Evolutionary conservation across 2,113 vertebrate genomes (phyloP).

Genomic region (Urocitellus parryii): DNA sequence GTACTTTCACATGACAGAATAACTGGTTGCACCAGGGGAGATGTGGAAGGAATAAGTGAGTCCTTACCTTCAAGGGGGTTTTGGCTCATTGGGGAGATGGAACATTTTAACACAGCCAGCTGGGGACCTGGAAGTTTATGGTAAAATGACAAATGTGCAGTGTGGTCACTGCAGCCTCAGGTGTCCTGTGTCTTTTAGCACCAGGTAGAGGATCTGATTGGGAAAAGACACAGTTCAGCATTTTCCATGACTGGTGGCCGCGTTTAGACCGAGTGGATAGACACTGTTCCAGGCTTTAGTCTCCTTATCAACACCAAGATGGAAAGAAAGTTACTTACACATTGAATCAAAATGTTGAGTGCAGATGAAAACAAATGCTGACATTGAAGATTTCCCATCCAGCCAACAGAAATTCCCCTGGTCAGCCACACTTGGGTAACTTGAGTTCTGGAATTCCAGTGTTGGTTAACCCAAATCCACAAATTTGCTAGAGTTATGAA

Average conservation of each 20-base stretch:
- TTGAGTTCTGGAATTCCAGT: slow-evolving; percentile 73
- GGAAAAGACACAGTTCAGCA: not conserved
- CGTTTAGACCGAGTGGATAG: not conserved
- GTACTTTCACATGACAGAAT: not conserved
- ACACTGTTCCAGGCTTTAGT: not conserved
- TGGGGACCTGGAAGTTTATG: not conserved
- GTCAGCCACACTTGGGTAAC: slow-evolving; percentile 40
- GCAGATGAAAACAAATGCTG: slow-evolving; percentile 54
- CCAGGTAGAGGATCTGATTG: not conserved
- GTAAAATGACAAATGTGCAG: not conserved
- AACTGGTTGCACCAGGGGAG: rapidly evolving
- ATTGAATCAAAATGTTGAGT: not conserved
- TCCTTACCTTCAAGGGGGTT: not conserved
- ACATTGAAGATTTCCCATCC: slow-evolving; percentile 65
- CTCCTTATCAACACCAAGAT: not conserved
- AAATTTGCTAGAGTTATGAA: slow-evolving; percentile 32
- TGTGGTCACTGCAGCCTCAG: not conserved
- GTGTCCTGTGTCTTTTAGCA: not conserved
- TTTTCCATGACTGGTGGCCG: not conserved
- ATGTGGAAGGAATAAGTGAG: not conserved
- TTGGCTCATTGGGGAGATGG: not conserved
- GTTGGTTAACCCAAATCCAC: slow-evolving; percentile 73
- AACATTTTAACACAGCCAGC: not conserved
- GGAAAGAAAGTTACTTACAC: not conserved
- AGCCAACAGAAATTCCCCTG: slow-evolving; percentile 43